Conservation (phyloP, 2,888 invertebrate species). For the Dryococelus australis region DNA sequence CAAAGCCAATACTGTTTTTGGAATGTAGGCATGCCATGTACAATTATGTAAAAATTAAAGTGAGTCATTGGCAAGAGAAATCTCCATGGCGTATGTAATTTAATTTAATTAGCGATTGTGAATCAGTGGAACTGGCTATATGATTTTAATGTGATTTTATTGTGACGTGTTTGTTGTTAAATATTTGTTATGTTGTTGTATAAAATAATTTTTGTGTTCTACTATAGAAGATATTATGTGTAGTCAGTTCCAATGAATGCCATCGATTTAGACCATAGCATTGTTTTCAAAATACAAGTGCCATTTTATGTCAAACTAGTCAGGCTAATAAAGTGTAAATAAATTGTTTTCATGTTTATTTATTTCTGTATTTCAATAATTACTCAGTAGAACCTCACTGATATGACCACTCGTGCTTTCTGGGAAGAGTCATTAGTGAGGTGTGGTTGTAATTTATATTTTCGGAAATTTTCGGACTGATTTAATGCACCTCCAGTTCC, state of each 20-base stretch:
- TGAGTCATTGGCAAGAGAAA: neutral
- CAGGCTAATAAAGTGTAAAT: constrained; percentile 28
- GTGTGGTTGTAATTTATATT: too few species aligned
- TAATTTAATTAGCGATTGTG: neutral
- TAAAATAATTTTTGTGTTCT: neutral
- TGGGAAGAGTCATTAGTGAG: too few species aligned
- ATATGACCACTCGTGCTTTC: too few species aligned
- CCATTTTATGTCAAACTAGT: constrained; percentile 23
- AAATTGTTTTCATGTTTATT: constrained; percentile 19
- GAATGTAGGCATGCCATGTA: neutral
- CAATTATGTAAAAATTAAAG: neutral
- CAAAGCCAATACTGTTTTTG: neutral
- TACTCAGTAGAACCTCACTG: too few species aligned
- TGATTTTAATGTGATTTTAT: neutral
- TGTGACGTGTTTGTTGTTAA: neutral
- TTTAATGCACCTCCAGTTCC: too few species aligned
- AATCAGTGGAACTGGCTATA: neutral
- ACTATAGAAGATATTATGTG: neutral
- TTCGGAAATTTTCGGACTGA: too few species aligned
- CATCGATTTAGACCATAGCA: neutral
- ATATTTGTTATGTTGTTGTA: neutral
- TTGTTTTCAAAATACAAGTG: constrained; percentile 18
- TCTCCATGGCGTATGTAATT: neutral
- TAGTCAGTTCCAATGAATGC: neutral
- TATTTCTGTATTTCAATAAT: neutral